Base-by-base conservation (phyloP, 2,113 vertebrate genomes). In the Numida meleagris region DNA sequence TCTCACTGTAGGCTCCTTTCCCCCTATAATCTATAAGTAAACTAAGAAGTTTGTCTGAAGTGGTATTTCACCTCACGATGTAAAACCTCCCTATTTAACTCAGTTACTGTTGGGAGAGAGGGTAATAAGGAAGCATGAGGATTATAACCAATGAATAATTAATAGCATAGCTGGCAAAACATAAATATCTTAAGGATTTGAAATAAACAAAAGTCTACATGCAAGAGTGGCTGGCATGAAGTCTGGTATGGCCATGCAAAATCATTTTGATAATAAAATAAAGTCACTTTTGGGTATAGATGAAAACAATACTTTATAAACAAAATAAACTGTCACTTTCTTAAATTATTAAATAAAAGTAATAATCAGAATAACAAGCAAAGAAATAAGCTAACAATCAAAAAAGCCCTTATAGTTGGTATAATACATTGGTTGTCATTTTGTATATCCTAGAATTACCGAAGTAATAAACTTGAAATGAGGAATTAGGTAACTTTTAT, bases 401-500 rank as follows among this genome's bases (percentile, higher is more conserved):
- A 11, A n/a, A 29, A 85, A 0, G 2, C 20, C 19, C 57, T 79
- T 78, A 24, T 36, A 71, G 33, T 73, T 96, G 85, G 95, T 95
- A 84, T 85, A 95, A 70, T 59, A 43, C 9, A 66, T 24, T 93
- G 76, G 63, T 29, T 92, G 71, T 84, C 71, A 84, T 36, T 96
- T 57, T 80, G 14, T 29, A 62, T 82, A 83, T 89, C 55, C 86
- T 81, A 91, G 74, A 94, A 68, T 95, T 97, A 91, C 55, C 82
- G 88, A 95, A 91, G 58, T 45, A 86, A 63, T 92, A 89, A 95
- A 86, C 23, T 79, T 88, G 62, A 93, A 89, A 71, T 53, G 33
- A 86, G 50, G 76, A 96, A 90, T 86, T 81, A 72, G 40, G 25
- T 58, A 80, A 55, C 20, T 31, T 96, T 95, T 96, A 93, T 95